A percentile compares a stretch with the other conserved stretches of the same genome.
phyloP scores from a whole-genome alignment of 2,888 invertebrate species.

The Disparrhopalites patrizii region DNA sequence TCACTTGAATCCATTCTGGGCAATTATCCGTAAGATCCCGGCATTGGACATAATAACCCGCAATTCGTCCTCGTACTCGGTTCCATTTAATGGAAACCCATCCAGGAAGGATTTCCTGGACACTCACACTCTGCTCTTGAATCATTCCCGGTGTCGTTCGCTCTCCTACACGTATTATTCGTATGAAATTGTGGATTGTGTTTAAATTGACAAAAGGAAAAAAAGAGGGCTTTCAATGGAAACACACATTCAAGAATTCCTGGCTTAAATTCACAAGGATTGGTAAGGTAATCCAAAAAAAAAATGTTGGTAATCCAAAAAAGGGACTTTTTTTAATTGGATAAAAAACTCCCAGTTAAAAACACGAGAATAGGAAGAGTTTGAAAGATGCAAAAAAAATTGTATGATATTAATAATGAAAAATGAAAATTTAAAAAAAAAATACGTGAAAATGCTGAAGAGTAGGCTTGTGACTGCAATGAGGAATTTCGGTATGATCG shows the following conservation, averaged over 20 bases:
- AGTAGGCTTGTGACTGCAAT: constrained; percentile 25
- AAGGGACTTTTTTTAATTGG: not conserved
- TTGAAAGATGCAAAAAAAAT: too few relatives aligned
- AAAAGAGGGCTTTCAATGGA: not conserved
- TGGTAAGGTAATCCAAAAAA: not conserved
- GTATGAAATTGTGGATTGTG: not conserved
- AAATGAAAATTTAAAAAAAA: not conserved
- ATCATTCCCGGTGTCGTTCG: constrained; percentile 23
- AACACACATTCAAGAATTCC: too few relatives aligned
- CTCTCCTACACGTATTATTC: constrained; percentile 9
- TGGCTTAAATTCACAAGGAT: too few relatives aligned
- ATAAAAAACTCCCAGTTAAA: too few relatives aligned
- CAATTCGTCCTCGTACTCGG: constrained; percentile 16
- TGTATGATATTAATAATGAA: not conserved
- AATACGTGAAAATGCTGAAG: constrained; percentile 25
- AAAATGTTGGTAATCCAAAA: not conserved
- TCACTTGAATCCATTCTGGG: constrained; percentile 23
- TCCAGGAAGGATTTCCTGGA: constrained; percentile 24
- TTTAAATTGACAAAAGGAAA: not conserved
- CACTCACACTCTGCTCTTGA: constrained; percentile 13
- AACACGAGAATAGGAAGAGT: too few relatives aligned
- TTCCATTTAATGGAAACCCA: constrained; percentile 28
- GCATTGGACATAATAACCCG: constrained; percentile 26
- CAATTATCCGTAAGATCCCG: constrained; percentile 12
- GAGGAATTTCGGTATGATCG: constrained; percentile 28